Evolutionary conservation across 2,113 vertebrate genomes (phyloP).

Genomic region (Picathartes gymnocephalus): DNA sequence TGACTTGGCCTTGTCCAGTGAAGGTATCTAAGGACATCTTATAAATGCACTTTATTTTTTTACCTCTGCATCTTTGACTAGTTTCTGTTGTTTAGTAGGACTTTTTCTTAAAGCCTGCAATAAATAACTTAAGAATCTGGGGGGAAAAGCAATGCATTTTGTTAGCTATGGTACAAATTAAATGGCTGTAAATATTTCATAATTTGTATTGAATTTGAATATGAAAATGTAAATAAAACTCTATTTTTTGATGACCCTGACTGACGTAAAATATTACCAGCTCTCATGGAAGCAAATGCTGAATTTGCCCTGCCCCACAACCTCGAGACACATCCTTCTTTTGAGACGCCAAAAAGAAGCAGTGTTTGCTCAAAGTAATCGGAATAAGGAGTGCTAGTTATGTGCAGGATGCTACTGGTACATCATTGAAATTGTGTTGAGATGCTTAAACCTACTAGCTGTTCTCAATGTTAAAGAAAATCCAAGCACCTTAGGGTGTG

Average conservation of each 20-base stretch:
- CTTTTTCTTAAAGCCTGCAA: conserved; percentile 42
- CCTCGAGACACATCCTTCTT: not conserved
- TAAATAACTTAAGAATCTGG: conserved; percentile 52
- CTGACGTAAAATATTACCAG: not conserved
- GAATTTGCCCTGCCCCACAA: not conserved
- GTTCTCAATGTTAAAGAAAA: not conserved
- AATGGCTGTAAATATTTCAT: conserved; percentile 75
- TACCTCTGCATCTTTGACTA: conserved; percentile 61
- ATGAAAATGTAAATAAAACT: conserved; percentile 80
- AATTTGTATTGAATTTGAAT: conserved; percentile 79
- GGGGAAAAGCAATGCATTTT: conserved; percentile 62
- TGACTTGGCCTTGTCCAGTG: conserved; percentile 57
- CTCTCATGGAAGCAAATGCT: not conserved
- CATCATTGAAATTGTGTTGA: not conserved
- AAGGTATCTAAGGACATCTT: conserved; percentile 65
- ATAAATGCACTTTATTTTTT: conserved; percentile 78
- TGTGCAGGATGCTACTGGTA: not conserved
- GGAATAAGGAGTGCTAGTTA: not conserved
- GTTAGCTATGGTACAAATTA: conserved; percentile 45
- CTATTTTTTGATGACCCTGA: conserved; percentile 62
- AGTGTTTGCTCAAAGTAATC: not conserved
- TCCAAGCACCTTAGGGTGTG: not conserved
- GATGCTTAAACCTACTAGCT: not conserved
- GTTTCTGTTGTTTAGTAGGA: conserved; percentile 59
- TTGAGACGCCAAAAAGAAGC: not conserved